Percentiles rank a stretch among this genome's conserved stretches.
Evolutionary conservation across 2,797 vertebrate species (phyloP).

Genomic region (Nasua narica): DNA sequence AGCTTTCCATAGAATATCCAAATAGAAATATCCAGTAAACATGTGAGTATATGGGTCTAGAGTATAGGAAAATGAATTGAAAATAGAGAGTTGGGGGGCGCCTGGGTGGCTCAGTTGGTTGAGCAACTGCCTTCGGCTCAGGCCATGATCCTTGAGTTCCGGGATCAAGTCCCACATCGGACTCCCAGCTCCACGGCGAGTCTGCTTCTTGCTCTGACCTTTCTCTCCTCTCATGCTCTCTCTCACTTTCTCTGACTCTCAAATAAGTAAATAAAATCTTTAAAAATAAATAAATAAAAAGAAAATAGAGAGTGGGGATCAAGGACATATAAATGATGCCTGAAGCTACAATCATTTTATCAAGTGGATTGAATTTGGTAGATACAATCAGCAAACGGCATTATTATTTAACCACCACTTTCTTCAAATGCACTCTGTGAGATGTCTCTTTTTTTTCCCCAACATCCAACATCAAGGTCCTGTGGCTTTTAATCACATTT

Average conservation of each 20-base stretch:
- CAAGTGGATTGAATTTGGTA: neutral
- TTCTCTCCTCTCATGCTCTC: too few relatives aligned
- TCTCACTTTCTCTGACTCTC: too few relatives aligned
- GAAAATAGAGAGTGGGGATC: neutral
- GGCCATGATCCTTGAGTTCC: too few relatives aligned
- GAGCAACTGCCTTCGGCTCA: too few relatives aligned
- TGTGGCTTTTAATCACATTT: neutral
- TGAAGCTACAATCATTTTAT: neutral
- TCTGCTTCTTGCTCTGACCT: too few relatives aligned
- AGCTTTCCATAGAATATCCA: neutral
- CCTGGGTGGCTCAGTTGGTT: too few relatives aligned
- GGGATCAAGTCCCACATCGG: too few relatives aligned
- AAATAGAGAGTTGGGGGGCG: neutral
- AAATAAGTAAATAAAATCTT: too few relatives aligned
- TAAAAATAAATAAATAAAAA: too few relatives aligned
- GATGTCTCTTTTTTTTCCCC: neutral
- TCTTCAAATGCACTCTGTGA: neutral
- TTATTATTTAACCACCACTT: neutral
- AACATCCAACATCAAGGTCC: neutral
- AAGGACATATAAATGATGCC: neutral
- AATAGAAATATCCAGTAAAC: neutral
- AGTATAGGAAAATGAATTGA: neutral
- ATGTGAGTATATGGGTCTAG: neutral
- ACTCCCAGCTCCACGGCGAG: too few relatives aligned
- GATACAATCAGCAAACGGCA: neutral